Evolutionary conservation across 1,140 invertebrate genomes (phyloP).

Genomic region (Zaprionus ghesquierei): DNA sequence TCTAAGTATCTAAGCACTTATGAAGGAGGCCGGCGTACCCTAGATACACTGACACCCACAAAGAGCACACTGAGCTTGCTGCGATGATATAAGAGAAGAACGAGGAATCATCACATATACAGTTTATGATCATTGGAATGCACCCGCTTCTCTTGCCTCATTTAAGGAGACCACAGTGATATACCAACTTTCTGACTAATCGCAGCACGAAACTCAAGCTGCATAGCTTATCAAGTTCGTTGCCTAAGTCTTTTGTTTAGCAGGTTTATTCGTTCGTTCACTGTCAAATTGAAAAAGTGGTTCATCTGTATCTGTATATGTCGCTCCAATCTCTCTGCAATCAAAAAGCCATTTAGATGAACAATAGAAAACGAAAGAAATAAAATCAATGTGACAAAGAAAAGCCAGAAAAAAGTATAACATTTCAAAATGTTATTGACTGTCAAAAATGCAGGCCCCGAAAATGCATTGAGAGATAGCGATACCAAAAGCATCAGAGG

Average conservation of each 20-base stretch:
- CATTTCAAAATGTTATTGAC: constrained; percentile 82
- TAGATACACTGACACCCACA: constrained; percentile 18
- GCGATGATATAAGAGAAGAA: not conserved
- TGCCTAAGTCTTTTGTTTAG: constrained; percentile 51
- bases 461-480: constrained; percentile 19
- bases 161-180: not conserved
- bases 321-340: constrained; percentile 63
- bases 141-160: not conserved
- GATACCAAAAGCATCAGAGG: not conserved
- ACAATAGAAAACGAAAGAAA: constrained; percentile 44
- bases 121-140: too few species aligned
- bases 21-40: not conserved
- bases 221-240: constrained; percentile 31
- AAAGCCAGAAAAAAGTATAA: constrained; percentile 62
- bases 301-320: constrained; percentile 76
- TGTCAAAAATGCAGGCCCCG: constrained; percentile 77
- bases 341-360: constrained; percentile 75
- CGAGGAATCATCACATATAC: not conserved
- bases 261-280: constrained; percentile 11
- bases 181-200: constrained; percentile 4
- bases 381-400: constrained; percentile 66
- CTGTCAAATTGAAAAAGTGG: constrained; percentile 77
- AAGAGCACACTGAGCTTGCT: not conserved
- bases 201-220: not conserved
- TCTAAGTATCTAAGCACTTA: too few species aligned